Evolutionary conservation across 2,113 vertebrate genomes (phyloP).

Genomic region (Thryonomys swinderianus): DNA sequence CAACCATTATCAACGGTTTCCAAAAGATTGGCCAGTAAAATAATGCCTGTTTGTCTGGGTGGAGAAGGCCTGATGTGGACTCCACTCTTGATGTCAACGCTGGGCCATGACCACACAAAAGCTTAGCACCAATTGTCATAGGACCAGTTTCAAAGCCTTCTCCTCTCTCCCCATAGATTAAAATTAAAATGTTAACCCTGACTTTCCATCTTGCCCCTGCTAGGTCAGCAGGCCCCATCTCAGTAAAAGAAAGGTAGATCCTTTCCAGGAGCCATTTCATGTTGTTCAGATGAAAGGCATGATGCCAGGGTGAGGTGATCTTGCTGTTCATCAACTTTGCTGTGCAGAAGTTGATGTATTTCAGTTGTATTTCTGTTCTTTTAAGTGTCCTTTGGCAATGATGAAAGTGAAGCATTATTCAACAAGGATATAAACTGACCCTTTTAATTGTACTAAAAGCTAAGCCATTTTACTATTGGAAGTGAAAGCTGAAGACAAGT

Average conservation of each 20-base stretch:
- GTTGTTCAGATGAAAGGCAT: neutral
- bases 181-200: neutral
- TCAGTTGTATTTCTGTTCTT: neutral
- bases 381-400: neutral
- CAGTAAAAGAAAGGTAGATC: neutral
- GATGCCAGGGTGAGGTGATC: neutral
- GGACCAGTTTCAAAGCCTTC: neutral
- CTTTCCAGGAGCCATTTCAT: neutral
- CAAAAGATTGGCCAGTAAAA: conserved; percentile 11
- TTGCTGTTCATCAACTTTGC: conserved; percentile 17
- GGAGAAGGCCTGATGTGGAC: neutral
- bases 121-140: neutral
- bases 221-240: neutral
- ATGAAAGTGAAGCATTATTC: conserved; percentile 45
- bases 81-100: neutral
- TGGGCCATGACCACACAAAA: neutral
- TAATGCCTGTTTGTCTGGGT: conserved; percentile 37
- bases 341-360: conserved; percentile 16
- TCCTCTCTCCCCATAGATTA: neutral
- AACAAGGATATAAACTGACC: neutral
- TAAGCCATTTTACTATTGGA: neutral
- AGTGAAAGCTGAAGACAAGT: neutral
- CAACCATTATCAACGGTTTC: conserved; percentile 61
- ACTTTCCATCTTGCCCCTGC: neutral
- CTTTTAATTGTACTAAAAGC: conserved; percentile 6